Conservation (phyloP, 2,797 vertebrate genomes). For the Nannoperca obscura region DNA sequence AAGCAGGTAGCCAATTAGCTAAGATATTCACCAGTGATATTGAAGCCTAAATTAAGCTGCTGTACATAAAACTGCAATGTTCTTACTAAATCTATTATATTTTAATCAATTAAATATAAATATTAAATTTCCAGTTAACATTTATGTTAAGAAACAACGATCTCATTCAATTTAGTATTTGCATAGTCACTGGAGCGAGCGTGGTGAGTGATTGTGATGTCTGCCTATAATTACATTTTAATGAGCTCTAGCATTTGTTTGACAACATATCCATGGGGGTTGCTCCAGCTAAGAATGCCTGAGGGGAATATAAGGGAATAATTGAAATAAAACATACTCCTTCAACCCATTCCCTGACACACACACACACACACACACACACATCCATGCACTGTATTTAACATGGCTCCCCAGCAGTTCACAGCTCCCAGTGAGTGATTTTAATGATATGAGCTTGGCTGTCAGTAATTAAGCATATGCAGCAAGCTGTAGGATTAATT, state of each 20-base stretch:
- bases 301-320: constrained; percentile 49
- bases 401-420: constrained; percentile 38
- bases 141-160: not conserved
- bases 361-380: too few relatives aligned
- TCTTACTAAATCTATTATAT: not conserved
- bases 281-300: constrained; percentile 43
- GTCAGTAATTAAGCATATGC: constrained; percentile 72
- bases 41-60: not conserved
- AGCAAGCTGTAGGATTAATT: constrained; percentile 60
- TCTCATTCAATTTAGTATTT: not conserved
- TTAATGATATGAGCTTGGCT: constrained; percentile 59
- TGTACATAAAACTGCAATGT: not conserved
- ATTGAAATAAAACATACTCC: constrained; percentile 62
- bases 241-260: constrained; percentile 50
- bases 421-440: constrained; percentile 57
- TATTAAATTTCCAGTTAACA: not conserved
- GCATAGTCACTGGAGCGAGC: constrained; percentile 24
- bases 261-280: constrained; percentile 60
- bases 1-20: not conserved
- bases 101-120: not conserved
- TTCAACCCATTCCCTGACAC: constrained; percentile 24
- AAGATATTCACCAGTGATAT: not conserved
- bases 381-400: constrained; percentile 32
- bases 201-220: constrained; percentile 8
- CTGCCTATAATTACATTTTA: constrained; percentile 57